These are phyloP conservation scores for Danio choprae DNA, from an alignment of 2,797 vertebrate species.

Conservation along the genomic window DNA sequence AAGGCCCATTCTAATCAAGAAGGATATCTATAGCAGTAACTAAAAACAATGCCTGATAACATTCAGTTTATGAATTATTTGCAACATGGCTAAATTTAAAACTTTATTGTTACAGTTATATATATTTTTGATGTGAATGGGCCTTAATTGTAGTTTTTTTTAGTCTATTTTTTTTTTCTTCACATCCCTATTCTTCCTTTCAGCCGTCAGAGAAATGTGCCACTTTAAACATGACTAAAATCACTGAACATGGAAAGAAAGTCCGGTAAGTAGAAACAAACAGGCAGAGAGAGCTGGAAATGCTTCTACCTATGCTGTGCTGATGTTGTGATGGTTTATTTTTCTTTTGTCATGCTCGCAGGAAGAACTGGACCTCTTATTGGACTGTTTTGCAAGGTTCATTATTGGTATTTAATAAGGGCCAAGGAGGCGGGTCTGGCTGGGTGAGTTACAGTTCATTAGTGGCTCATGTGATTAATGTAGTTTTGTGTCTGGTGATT, in stretches of 20 bases:
- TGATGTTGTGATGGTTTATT: background rate
- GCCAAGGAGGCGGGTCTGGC: constrained; percentile 88
- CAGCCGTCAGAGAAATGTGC: constrained; percentile 83
- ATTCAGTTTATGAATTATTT: too few relatives aligned
- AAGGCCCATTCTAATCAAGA: too few relatives aligned
- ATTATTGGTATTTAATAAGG: constrained; percentile 88
- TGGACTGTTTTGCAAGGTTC: constrained; percentile 91
- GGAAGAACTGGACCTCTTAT: constrained; percentile 95
- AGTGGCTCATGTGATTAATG: background rate
- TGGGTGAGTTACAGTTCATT: constrained; percentile 84
- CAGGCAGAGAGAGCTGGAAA: constrained; percentile 35
- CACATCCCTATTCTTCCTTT: background rate
- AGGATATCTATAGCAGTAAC: too few relatives aligned
- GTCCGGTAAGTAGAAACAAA: constrained; percentile 79
- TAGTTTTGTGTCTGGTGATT: background rate
- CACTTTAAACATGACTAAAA: constrained; percentile 85
- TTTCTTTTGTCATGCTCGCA: constrained; percentile 65
- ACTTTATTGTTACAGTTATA: too few relatives aligned
- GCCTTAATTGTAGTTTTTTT: background rate
- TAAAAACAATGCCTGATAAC: too few relatives aligned
- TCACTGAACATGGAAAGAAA: constrained; percentile 88
- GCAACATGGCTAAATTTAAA: too few relatives aligned
- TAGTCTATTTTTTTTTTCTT: background rate
- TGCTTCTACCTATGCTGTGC: background rate
- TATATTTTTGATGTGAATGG: background rate